Base-by-base conservation (phyloP, 2,797 vertebrate species). In the Cheracebus regulus region DNA sequence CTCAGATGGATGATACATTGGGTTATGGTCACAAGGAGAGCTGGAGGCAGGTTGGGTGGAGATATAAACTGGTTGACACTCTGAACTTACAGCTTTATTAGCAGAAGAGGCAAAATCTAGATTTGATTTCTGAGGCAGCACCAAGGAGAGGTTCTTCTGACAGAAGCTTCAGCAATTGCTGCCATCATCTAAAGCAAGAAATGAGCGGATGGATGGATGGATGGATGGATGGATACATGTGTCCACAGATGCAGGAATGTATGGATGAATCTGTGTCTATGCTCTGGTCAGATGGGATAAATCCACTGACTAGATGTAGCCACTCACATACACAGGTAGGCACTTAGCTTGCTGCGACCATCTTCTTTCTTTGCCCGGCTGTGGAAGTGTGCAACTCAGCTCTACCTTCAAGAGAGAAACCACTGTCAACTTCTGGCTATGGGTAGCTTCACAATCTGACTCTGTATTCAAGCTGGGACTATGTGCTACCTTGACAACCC, bases 361-460 rank as follows among this genome's bases (percentile, higher is more conserved):
- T 33, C 81, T 20, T 17, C 33, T 55, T 82, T 14, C 22, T 88
- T 78, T 58, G 10, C 20, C 44, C 84, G 88, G 67, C 46, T 88
- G 36, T 76, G 30, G 82, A n/a, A 76, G 19, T 48, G 26, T 6
- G 12, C 44, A 20, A 3, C 5, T 55, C 76, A 73, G 39, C 85
- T 76, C 24, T 46, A n/a, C 78, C 36, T 95, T 91, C 36, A 92
- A 57, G 19, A 87, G 61, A 80, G 72, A 94, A 96, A 90, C 57
- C 30, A 52, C 39, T 87, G 67, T 48, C 52, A 39, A 11, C 70
- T 28, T 94, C 52, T 79, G 20, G 39, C 46, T 44, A 3, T n/a
- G 28, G 13, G 15, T 36, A 9, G 26, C 75, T 89, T 94, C 41
- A 93, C 44, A 90, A 76, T 91, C 12, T 58, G 55, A 85, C 44